Evolutionary conservation across 2,888 invertebrate species (phyloP), one percentile per base, ranked within the genome.

Genomic region (Synanthedon vespiformis): DNA sequence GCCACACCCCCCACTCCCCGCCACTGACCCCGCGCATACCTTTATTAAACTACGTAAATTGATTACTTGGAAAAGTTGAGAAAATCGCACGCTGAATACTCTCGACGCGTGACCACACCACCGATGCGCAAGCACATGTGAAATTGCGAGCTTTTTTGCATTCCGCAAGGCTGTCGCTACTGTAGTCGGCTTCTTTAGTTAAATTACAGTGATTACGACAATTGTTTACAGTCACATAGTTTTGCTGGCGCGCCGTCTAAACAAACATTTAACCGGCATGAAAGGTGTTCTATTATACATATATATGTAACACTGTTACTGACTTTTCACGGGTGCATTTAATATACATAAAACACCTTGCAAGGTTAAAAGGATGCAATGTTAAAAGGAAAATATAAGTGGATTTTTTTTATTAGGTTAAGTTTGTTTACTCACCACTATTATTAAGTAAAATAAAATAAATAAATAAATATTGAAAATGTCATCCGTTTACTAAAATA

Each of bases 51-150:
- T 68, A 69, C 74, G 79, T 77, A 79, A 85, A 84, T 80, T 80
- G 78, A 78, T 82, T 84, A 81, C 77, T 72, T 74, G 80, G 83
- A 85, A 85, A 85, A 85, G 77, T 75, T 72, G 73, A 80, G 85
- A 80, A 85, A 85, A 85, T 76, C 70, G 66, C 74, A 62, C 67
- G 68, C 65, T 74, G 81, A 80, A 67, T 73, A 74, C 68, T 60
- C 58, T 40, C 58, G 60, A 67, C 67, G 68, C 70, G 70, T 73
- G 70, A 70, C 70, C 68, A 64, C 68, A 59, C 66, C 64, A 65
- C 60, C 65, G 64, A 65, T 11, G 18, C 65, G 68, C 67, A 67
- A 64, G 61, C 64, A 69, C 73, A 74, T 71, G 72, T 68, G 70
- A 66, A 65, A 72, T 74, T 68, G 70, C 67, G 65, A 67, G 63